Evolutionary conservation across 2,888 invertebrate species (phyloP), one percentile per base, ranked within the genome.

Genomic region (Dione juno): DNA sequence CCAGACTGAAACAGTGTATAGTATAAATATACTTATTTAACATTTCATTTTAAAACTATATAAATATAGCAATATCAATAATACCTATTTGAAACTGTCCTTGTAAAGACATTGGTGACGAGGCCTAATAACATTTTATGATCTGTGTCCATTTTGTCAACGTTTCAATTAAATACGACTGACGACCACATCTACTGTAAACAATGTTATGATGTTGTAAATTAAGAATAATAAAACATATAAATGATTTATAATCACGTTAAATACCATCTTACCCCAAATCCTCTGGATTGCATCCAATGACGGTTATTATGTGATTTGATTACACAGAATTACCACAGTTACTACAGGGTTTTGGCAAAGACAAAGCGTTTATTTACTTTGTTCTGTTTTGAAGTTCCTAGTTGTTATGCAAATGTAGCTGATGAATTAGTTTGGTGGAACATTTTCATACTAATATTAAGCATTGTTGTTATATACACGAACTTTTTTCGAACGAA

Each of bases 241-340:
- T 58, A 63, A 67, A 69, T 69, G 67, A 72, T 67, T 72, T 69
- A 67, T 21, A 63, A 35, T 37, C 35, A 13, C 37, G 35, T 68
- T 45, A 35, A 53, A 64, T 59, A 45, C 45, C 40, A 66, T 72
- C 72, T 69, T 72, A 64, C 43, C 41, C 69, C 54, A 45, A 57
- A 14, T 40, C 45, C 53, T 45, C 66, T 70, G 64, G 64, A 70
- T 70, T 68, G 40, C 68, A 59, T 72, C 72, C 72, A 72, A 72
- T 66, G 52, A 63, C 72, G 41, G 72, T 69, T 69, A 69, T 57
- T 63, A 66, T 72, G 69, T 69, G 66, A 72, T 72, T 69, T 61
- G 54, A 61, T 69, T 72, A 69, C 69, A 19, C 64, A 43, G 64
- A 64, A 72, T 69, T 63, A 69, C 63, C 50, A 61, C n/a, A 63